These are phyloP conservation scores for Serinus canaria DNA, from an alignment of 2,113 vertebrate species.

Conservation along the genomic window DNA sequence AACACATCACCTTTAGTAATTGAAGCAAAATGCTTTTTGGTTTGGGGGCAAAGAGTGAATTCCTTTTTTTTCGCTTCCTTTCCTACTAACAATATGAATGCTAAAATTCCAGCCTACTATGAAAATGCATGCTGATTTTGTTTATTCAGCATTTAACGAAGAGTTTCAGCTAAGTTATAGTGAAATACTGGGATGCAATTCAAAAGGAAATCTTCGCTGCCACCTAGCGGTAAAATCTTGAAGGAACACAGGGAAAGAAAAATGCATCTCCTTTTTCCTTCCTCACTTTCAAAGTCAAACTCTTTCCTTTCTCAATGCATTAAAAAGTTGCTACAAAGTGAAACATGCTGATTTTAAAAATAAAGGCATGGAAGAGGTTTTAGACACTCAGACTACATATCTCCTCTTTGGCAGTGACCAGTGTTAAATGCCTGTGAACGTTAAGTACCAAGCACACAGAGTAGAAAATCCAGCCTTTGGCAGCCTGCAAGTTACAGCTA, in stretches of 20 bases:
- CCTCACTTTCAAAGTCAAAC: not conserved
- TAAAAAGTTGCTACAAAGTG: not conserved
- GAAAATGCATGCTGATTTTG: not conserved
- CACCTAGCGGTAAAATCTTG: conserved; percentile 58
- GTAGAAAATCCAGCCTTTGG: not conserved
- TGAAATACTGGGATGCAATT: not conserved
- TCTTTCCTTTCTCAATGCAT: not conserved
- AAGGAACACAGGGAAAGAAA: not conserved
- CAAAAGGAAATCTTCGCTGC: conserved; percentile 44
- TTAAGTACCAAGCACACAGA: not conserved
- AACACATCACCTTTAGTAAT: not conserved
- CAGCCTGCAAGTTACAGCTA: not conserved
- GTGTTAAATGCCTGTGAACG: not conserved
- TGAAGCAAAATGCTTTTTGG: not conserved
- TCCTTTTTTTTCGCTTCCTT: not conserved
- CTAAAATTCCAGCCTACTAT: not conserved
- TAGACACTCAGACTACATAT: not conserved
- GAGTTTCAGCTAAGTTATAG: not conserved
- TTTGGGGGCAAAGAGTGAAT: not conserved
- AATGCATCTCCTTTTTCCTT: fast-evolving
- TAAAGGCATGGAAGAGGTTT: not conserved
- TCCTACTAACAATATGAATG: not conserved
- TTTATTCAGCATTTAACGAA: not conserved
- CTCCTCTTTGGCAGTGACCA: not conserved
- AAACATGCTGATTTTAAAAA: not conserved